These are phyloP conservation scores for Ochotona curzoniae DNA, from an alignment of 2,113 vertebrate species.

Conservation along the genomic window DNA sequence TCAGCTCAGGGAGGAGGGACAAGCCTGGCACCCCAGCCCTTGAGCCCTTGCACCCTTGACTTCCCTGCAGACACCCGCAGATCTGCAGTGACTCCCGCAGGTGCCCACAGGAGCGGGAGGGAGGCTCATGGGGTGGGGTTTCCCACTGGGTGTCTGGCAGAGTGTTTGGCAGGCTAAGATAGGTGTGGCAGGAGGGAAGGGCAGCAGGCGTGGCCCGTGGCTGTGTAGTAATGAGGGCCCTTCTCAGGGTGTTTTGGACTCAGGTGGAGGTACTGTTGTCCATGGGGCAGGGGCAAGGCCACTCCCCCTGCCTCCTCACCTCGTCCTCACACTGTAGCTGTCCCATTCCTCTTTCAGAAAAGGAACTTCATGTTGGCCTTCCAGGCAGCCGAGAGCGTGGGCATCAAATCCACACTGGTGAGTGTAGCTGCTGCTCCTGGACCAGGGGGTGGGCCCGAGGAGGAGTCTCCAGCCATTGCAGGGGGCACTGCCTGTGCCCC, in stretches of 20 bases:
- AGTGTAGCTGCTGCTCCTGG: conserved; percentile 71
- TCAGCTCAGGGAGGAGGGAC: not conserved
- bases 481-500: too few species aligned
- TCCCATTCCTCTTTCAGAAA: conserved; percentile 85
- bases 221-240: not conserved
- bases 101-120: too few species aligned
- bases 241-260: not conserved
- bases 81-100: not conserved
- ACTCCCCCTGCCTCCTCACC: not conserved
- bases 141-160: not conserved
- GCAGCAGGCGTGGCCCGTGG: not conserved
- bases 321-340: not conserved
- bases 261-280: too few species aligned
- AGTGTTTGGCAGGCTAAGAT: not conserved
- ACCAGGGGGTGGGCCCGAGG: too few species aligned
- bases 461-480: too few species aligned
- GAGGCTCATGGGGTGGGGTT: not conserved
- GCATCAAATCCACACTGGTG: conserved; percentile 98
- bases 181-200: not conserved
- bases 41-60: too few species aligned
- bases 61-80: accelerated
- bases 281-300: not conserved
- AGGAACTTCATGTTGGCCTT: conserved; percentile 98
- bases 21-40: not conserved
- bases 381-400: conserved; percentile 98